Evolutionary conservation across 2,888 invertebrate species (phyloP), one percentile per base, ranked within the genome.

Genomic region (Adineta ricciae): DNA sequence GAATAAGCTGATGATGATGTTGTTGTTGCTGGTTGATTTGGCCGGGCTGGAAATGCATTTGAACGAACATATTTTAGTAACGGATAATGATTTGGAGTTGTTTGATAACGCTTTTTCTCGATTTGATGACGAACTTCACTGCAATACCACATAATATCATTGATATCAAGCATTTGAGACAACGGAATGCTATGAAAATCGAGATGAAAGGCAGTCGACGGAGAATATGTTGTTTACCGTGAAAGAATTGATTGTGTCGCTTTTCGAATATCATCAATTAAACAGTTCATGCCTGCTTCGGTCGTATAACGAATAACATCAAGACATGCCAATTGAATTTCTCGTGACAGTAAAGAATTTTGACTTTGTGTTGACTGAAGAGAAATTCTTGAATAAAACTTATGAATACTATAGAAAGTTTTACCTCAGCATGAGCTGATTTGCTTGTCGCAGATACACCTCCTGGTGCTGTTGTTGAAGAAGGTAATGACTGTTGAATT

Each of bases 1-100:
- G 78, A 41, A 41, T 78, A 41, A 4, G 41, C 41, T 78, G 41
- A n/a, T n/a, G n/a, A n/a, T 41, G 41, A 38, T 78, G 64, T 64
- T 36, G 64, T 64, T 64, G 64, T 27, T 56, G 56, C 7, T 27
- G 56, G 32, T n/a, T 41, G 78, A 0, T 21, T n/a, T 78, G 78
- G 0, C n/a, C 41, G 41, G 38, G 14, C 4, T 78, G 78, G 41
- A 19, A 78, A 78, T 38, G 78, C 11, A n/a, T 1, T 14, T 78
- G 78, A 78, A n/a, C 78, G 78, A 78, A 78, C 78, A 78, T 78
- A 78, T 78, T 78, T 78, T 24, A 78, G 38, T 41, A 78, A 78
- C n/a, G 78, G 41, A 78, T 78, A 41, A 78, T 41, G 24, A 78
- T 41, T 78, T 41, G 8, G 3, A 9, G 21, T 2, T 21, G 38